These are phyloP conservation scores for Alloplasta piceator DNA, from an alignment of 2,888 invertebrate genomes.

Conservation along the genomic window DNA sequence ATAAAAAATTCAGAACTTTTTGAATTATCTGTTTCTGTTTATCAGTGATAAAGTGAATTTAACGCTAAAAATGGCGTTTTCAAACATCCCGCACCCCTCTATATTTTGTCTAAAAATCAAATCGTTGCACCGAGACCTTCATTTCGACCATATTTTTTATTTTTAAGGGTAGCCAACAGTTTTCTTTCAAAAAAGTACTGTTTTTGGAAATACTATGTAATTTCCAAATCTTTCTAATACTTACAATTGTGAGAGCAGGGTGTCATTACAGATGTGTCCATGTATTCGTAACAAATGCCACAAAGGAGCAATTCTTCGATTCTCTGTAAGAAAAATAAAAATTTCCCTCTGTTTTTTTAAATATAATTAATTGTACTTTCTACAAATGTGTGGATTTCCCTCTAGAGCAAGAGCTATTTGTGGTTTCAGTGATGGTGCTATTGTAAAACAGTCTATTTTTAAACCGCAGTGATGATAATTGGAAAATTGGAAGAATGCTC, in stretches of 20 bases:
- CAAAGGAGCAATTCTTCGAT: conserved; percentile 83
- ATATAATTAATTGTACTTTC: neutral
- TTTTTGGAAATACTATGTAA: too few species aligned
- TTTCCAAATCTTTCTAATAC: conserved; percentile 57
- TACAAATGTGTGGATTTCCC: conserved; percentile 3
- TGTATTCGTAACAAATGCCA: conserved; percentile 84
- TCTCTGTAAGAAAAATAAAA: conserved; percentile 77
- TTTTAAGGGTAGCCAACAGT: too few species aligned
- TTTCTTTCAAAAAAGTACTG: too few species aligned
- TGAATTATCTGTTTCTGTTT: too few species aligned
- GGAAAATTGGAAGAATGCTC: neutral
- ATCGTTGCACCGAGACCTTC: too few species aligned
- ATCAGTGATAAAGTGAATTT: too few species aligned
- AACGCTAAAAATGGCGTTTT: too few species aligned
- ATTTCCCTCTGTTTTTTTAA: neutral
- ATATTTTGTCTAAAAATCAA: too few species aligned
- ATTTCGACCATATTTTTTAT: too few species aligned
- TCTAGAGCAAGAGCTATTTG: neutral
- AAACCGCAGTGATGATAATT: neutral
- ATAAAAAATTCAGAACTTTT: too few species aligned
- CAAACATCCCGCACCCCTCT: too few species aligned
- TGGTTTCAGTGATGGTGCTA: neutral
- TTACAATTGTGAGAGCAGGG: conserved; percentile 85
- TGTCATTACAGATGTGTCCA: conserved; percentile 84
- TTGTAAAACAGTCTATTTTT: neutral